Evolutionary conservation across 2,113 vertebrate genomes (phyloP), one percentile per base, ranked within the genome.

Genomic region (Poecile atricapillus): DNA sequence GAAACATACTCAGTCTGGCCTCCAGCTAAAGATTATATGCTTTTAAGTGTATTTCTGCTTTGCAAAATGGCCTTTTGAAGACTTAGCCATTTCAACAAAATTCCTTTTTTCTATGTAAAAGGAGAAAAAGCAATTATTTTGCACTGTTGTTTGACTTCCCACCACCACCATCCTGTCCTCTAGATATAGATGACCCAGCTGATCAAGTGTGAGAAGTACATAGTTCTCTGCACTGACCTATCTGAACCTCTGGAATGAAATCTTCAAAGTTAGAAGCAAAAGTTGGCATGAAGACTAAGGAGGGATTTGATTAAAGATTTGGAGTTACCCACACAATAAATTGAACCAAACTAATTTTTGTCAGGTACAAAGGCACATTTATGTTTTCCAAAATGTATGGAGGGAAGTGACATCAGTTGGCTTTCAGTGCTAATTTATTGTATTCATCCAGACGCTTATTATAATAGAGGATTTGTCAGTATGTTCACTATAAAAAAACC

Each of bases 1-100:
- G 98, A 98, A 98, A 97, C 98, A 98, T 94, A 96, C 96, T 93
- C 53, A 90, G 94, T 93, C 96, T 97, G 97, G 97, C 97, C 98
- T 97, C 96, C 93, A 98, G 98, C 97, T 89, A 98, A 93, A 96
- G 95, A 94, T 91, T 94, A 96, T 96, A 93, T 79, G 97, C 97
- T 98, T 98, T 98, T 97, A 97, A 97, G 97, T 96, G 90, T 96
- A 97, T 97, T 97, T 96, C 93, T 95, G 95, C 90, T 97, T 97
- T 94, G 93, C 59, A 78, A 97, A 97, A 95, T 95, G 93, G 95
- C 94, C 96, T 98, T 97, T 97, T 96, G 97, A 97, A 98, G 97
- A 96, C 95, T 90, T 92, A 87, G 67, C 73, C 90, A 80, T 91
- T 96, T 93, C 94, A 92, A 92, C 84, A 95, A 95, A 97, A 97